Percentiles rank a stretch among this genome's conserved stretches.
phyloP scores from a whole-genome alignment of 2,888 invertebrate genomes.

The Lacanobia wlatinum region DNA sequence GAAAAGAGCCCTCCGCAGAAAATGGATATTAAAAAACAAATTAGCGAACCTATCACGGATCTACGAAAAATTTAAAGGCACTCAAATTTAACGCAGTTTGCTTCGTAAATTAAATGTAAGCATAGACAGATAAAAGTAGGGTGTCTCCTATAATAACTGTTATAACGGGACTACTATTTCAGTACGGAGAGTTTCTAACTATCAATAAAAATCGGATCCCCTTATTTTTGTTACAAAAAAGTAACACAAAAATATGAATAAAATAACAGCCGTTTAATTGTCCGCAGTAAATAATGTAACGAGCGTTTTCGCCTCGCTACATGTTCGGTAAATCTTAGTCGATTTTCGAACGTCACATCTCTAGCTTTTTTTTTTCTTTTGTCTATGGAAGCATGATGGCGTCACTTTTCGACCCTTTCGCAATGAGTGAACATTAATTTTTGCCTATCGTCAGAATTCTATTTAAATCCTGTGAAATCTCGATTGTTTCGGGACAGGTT shows the following conservation, averaged over 20 bases:
- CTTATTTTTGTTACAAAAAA: constrained; percentile 5
- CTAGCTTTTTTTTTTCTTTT: too few species aligned
- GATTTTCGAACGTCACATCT: too few species aligned
- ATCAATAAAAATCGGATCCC: neutral
- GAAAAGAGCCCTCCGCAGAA: constrained; percentile 46
- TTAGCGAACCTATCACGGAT: constrained; percentile 65
- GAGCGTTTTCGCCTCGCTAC: too few species aligned
- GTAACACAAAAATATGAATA: neutral
- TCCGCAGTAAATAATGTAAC: neutral
- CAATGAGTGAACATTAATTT: too few species aligned
- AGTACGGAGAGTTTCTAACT: neutral
- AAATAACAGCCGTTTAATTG: neutral
- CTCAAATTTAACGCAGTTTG: constrained; percentile 68
- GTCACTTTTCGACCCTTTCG: too few species aligned
- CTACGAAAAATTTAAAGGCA: constrained; percentile 62
- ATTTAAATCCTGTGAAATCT: too few species aligned
- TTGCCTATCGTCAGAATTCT: too few species aligned
- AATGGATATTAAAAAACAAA: constrained; percentile 67
- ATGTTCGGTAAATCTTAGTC: too few species aligned
- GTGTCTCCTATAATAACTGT: constrained; percentile 19
- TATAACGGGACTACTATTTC: constrained; percentile 20
- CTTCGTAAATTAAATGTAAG: constrained; percentile 85
- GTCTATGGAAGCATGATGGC: too few species aligned
- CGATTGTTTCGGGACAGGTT: too few species aligned
- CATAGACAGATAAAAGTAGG: constrained; percentile 70